Percentiles rank a stretch among this genome's conserved stretches.
Conservation (phyloP, 92 coral and sea anemone genomes). For the Pocillopora meandrina region DNA sequence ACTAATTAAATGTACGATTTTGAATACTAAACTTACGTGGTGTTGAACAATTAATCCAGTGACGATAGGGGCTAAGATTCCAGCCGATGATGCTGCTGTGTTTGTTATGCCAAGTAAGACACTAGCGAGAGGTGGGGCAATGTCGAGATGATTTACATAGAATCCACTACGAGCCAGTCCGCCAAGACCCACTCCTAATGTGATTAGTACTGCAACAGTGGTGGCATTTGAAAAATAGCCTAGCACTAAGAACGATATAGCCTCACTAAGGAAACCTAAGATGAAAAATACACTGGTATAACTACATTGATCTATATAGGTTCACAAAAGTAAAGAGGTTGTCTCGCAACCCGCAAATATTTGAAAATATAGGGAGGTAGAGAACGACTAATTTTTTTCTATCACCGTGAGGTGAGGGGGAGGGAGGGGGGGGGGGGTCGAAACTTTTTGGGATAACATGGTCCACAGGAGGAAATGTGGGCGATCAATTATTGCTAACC, state of each 20-base stretch:
- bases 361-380: too few species aligned
- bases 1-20: background rate
- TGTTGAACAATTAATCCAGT: conserved; percentile 40
- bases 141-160: conserved; percentile 43
- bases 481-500: too few species aligned
- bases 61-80: conserved; percentile 26
- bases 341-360: too few species aligned
- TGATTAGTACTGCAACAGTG: background rate
- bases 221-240: background rate
- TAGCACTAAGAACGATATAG: conserved; percentile 17
- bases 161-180: conserved; percentile 31
- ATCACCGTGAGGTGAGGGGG: too few species aligned
- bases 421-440: too few species aligned
- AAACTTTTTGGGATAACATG: too few species aligned
- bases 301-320: too few species aligned
- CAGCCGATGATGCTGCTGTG: conserved; percentile 40
- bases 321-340: background rate
- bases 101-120: conserved; percentile 39
- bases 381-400: too few species aligned
- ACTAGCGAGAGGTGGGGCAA: conserved; percentile 46
- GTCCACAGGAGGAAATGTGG: too few species aligned
- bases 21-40: conserved; percentile 7
- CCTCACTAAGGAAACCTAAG: conserved; percentile 16
- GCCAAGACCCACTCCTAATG: conserved; percentile 21
- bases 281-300: background rate